These are phyloP conservation scores for Cynoglossus semilaevis DNA, from an alignment of 2,113 vertebrate species.

Conservation along the genomic window DNA sequence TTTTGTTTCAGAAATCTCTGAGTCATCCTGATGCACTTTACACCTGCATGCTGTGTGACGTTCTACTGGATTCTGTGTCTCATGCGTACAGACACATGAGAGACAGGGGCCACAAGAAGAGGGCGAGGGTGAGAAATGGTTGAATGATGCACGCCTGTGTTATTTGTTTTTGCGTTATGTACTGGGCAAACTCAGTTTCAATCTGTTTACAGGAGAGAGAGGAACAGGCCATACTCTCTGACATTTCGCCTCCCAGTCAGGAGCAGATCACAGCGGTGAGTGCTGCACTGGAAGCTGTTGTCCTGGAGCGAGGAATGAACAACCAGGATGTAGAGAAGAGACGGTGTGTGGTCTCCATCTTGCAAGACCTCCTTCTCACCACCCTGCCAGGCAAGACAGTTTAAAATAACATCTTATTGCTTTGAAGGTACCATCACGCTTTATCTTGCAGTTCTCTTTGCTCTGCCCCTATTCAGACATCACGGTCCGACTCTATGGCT, in stretches of 20 bases:
- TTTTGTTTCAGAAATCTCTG: constrained; percentile 76
- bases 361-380: constrained; percentile 82
- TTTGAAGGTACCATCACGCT: background rate
- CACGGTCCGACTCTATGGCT: constrained; percentile 92
- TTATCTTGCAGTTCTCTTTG: background rate
- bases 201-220: constrained; percentile 80
- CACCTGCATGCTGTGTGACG: constrained; percentile 83
- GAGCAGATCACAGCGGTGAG: constrained; percentile 82
- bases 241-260: constrained; percentile 80
- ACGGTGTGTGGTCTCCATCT: constrained; percentile 71
- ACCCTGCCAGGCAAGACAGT: constrained; percentile 82
- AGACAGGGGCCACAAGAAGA: constrained; percentile 90
- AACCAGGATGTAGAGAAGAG: constrained; percentile 81
- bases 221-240: constrained; percentile 83
- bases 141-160: background rate
- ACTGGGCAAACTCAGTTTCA: background rate
- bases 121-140: constrained; percentile 75
- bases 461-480: constrained; percentile 78
- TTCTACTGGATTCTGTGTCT: constrained; percentile 83
- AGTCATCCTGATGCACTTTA: constrained; percentile 82
- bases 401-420: background rate
- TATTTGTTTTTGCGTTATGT: background rate
- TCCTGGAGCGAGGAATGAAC: constrained; percentile 81
- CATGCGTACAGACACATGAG: constrained; percentile 87
- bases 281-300: constrained; percentile 78